These are phyloP conservation scores for Erpornis zantholeuca DNA, from an alignment of 2,113 vertebrate genomes.

Conservation along the genomic window DNA sequence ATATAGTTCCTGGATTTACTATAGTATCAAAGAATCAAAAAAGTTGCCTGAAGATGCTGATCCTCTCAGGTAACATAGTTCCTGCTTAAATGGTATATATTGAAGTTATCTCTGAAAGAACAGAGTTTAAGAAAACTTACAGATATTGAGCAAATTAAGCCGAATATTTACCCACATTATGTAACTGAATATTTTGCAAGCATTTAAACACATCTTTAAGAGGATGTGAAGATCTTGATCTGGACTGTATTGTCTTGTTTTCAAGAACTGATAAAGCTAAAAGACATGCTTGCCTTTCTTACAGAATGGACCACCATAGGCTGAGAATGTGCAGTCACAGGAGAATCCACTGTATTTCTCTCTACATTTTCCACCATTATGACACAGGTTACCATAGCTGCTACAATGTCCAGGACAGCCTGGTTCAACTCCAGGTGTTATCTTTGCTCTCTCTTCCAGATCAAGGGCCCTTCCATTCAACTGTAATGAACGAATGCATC, in stretches of 20 bases:
- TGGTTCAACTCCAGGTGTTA: conserved; percentile 88
- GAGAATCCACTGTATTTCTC: conserved; percentile 85
- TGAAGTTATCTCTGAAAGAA: not conserved
- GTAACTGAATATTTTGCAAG: not conserved
- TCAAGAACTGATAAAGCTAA: not conserved
- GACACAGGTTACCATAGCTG: conserved; percentile 89
- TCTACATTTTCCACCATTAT: conserved; percentile 82
- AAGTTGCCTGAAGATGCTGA: not conserved
- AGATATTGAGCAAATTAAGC: not conserved
- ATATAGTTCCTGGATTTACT: not conserved
- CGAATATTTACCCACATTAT: not conserved
- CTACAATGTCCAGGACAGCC: conserved; percentile 92
- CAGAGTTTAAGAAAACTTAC: not conserved
- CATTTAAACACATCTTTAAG: not conserved
- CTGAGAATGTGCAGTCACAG: conserved; percentile 86
- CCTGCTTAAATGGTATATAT: not conserved
- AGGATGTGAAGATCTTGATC: not conserved
- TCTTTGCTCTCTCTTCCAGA: conserved; percentile 85
- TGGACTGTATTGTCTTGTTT: not conserved
- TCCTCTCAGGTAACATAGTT: not conserved
- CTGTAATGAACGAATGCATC: conserved; percentile 89
- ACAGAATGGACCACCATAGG: conserved; percentile 87
- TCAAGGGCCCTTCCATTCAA: conserved; percentile 88
- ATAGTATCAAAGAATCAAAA: not conserved
- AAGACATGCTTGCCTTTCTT: conserved; percentile 76